Evolutionary conservation across 2,113 vertebrate genomes (phyloP).

Genomic region (Boulengeromyrus knoepffleri): DNA sequence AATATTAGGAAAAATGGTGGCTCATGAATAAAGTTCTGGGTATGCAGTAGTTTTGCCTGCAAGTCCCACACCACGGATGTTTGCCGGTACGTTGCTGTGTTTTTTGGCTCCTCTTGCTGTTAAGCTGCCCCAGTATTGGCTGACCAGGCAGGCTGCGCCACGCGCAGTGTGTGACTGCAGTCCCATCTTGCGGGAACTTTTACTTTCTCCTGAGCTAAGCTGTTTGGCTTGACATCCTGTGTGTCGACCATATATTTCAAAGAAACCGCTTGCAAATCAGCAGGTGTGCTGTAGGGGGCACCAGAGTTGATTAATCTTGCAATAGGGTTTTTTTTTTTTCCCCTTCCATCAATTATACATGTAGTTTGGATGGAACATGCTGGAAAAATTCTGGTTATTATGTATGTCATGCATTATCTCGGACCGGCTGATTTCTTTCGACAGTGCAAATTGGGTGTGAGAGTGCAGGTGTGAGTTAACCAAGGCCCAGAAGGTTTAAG

Average conservation of each 20-base stretch:
- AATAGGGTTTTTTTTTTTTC: conserved; percentile 6
- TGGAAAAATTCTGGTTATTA: neutral
- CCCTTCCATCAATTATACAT: neutral
- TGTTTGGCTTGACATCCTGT: neutral
- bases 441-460: neutral
- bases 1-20: neutral
- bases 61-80: neutral
- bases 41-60: neutral
- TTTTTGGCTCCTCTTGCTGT: neutral
- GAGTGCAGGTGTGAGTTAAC: neutral
- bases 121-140: neutral
- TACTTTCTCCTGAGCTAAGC: neutral
- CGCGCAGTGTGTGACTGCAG: neutral
- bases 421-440: neutral
- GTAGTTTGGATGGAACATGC: neutral
- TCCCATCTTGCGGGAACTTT: neutral
- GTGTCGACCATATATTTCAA: neutral
- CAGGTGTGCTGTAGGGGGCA: conserved; percentile 49
- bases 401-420: neutral
- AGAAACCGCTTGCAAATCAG: conserved; percentile 23
- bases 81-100: neutral
- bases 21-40: neutral
- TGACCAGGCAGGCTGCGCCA: neutral
- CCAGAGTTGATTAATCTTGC: conserved; percentile 35
- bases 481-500: neutral